phyloP scores from a whole-genome alignment of 1,140 invertebrate genomes.

The Leptopilina clavipes region DNA sequence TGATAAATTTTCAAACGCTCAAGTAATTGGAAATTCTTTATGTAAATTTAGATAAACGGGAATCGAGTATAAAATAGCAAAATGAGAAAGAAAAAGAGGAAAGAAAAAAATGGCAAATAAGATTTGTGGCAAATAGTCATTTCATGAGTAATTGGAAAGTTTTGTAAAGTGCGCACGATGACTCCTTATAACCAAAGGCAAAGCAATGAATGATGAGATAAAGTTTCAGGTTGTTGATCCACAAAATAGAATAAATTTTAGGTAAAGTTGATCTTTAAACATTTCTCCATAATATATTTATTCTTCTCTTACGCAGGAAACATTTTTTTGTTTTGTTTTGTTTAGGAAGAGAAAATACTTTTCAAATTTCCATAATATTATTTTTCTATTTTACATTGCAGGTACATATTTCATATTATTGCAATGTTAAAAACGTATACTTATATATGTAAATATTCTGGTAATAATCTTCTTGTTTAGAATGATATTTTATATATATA shows the following conservation, averaged over 20 bases:
- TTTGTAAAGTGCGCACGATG: slow-evolving; percentile 6
- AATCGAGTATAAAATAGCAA: background rate
- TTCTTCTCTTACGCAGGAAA: background rate
- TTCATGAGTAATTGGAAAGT: slow-evolving; percentile 19
- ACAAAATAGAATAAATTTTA: slow-evolving; percentile 7
- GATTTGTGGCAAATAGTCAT: slow-evolving; percentile 19
- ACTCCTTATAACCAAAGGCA: background rate
- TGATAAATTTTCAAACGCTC: no score
- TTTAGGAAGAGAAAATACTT: no score
- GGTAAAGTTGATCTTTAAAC: background rate
- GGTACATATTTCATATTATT: no score
- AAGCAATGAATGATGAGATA: background rate
- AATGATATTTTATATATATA: no score
- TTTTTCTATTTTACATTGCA: no score
- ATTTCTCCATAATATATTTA: background rate
- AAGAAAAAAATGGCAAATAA: background rate
- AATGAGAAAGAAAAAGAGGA: background rate
- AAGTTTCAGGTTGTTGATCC: background rate
- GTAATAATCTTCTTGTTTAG: no score
- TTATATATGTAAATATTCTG: no score
- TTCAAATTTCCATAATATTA: no score
- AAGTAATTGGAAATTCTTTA: no score
- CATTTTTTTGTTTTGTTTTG: background rate
- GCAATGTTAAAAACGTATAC: no score
- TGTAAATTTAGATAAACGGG: no score